phyloP scores from a whole-genome alignment of 2,113 vertebrate genomes.

The Perccottus glenii region DNA sequence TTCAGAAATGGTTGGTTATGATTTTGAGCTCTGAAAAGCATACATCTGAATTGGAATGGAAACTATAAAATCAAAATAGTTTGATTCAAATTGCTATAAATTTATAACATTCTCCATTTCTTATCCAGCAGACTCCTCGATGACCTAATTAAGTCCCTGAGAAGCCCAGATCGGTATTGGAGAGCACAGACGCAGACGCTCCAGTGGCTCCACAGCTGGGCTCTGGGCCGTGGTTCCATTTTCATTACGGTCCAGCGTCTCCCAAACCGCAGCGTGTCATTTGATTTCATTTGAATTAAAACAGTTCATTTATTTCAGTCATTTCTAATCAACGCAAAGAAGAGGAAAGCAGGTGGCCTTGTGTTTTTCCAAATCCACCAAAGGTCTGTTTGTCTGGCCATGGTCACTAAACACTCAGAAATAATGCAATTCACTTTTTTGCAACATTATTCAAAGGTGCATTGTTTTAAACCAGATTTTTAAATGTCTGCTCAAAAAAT shows the following conservation, averaged over 20 bases:
- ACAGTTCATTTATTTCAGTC: constrained; percentile 67
- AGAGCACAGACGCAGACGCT: constrained; percentile 40
- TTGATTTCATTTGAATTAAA: constrained; percentile 73
- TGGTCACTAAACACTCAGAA: constrained; percentile 60
- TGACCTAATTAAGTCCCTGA: constrained; percentile 22
- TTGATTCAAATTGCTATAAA: not conserved
- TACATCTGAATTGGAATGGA: not conserved
- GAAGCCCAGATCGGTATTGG: constrained; percentile 19
- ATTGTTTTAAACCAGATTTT: too few species aligned
- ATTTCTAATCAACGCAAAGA: constrained; percentile 65
- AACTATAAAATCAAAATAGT: not conserved
- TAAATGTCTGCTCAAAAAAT: too few species aligned
- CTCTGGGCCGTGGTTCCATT: constrained; percentile 52
- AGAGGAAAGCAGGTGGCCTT: constrained; percentile 69
- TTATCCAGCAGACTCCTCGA: constrained; percentile 22
- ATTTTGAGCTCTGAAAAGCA: not conserved
- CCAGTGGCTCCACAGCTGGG: constrained; percentile 67
- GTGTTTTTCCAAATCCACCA: constrained; percentile 34
- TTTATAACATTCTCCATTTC: not conserved
- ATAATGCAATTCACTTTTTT: constrained; percentile 39
- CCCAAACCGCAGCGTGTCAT: constrained; percentile 61
- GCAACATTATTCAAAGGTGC: too few species aligned
- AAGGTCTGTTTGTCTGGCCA: constrained; percentile 50
- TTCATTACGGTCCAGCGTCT: constrained; percentile 59
- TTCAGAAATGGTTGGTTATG: too few species aligned